phyloP scores from a whole-genome alignment of 1,140 invertebrate species.

The Meloidogyne chitwoodi region DNA sequence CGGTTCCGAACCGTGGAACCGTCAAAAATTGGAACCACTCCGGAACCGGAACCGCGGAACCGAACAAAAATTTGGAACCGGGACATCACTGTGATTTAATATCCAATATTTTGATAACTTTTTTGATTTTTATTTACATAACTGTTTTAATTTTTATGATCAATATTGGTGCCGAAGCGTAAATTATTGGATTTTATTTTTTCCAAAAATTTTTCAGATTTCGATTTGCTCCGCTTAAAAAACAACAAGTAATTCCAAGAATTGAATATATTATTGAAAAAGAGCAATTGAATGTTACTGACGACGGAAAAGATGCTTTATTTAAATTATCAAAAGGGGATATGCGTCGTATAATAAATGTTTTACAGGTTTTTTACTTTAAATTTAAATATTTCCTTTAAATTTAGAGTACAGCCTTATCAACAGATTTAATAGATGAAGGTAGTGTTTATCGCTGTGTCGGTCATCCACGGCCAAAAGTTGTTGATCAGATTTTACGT shows the following conservation, averaged over 20 bases:
- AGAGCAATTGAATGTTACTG: slow-evolving; percentile 79
- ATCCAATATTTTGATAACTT: too few relatives aligned
- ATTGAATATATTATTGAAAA: slow-evolving; percentile 77
- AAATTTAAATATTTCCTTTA: slow-evolving; percentile 4
- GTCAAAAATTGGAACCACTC: too few relatives aligned
- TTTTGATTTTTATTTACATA: too few relatives aligned
- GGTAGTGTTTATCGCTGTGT: slow-evolving; percentile 91
- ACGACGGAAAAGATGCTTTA: slow-evolving; percentile 84
- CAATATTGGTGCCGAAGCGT: too few relatives aligned
- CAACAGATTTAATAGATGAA: slow-evolving; percentile 78
- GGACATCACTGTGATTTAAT: too few relatives aligned
- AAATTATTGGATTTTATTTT: not conserved
- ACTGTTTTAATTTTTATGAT: too few relatives aligned
- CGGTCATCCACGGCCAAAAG: slow-evolving; percentile 82
- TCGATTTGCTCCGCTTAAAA: slow-evolving; percentile 81
- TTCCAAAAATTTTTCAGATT: slow-evolving; percentile 65
- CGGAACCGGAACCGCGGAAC: too few relatives aligned
- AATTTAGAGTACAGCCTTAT: slow-evolving; percentile 78
- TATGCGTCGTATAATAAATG: slow-evolving; percentile 94
- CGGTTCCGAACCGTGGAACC: too few relatives aligned
- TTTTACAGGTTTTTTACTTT: slow-evolving; percentile 67
- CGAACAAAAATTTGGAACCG: too few relatives aligned
- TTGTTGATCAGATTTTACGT: slow-evolving; percentile 70
- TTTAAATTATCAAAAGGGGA: slow-evolving; percentile 87
- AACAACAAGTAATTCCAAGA: slow-evolving; percentile 81